Conservation (phyloP, 2,797 vertebrate species). For the Semaprochilodus insignis region DNA sequence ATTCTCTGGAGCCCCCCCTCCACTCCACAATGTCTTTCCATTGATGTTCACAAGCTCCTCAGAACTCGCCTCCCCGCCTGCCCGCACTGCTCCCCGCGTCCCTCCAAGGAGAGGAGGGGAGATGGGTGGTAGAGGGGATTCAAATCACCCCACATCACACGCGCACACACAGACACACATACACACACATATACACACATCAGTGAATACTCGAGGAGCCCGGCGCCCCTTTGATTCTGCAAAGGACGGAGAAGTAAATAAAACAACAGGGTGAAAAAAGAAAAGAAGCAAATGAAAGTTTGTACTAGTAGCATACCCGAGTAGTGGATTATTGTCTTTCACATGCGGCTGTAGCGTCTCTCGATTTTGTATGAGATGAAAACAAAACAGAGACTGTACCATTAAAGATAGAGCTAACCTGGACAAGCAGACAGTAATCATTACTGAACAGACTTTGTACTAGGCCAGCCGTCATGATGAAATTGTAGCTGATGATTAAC, state of each 20-base stretch:
- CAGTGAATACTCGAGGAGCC: slow-evolving; percentile 38
- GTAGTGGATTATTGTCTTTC: slow-evolving; percentile 36
- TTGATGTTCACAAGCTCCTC: slow-evolving; percentile 66
- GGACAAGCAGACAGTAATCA: neutral
- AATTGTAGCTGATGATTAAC: neutral
- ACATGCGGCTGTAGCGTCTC: neutral
- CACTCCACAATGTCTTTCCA: slow-evolving; percentile 52
- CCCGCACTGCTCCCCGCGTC: slow-evolving; percentile 52
- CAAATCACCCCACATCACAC: slow-evolving; percentile 61
- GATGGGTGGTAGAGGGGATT: slow-evolving; percentile 57
- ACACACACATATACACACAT: slow-evolving; percentile 34
- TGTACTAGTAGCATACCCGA: slow-evolving; percentile 9
- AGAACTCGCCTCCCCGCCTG: slow-evolving; percentile 60
- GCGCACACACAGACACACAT: slow-evolving; percentile 29
- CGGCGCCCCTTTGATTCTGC: slow-evolving; percentile 57
- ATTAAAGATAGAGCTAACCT: neutral
- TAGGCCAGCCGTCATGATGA: neutral
- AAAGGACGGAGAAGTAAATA: slow-evolving; percentile 59
- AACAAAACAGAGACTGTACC: neutral
- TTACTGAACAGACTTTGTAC: neutral
- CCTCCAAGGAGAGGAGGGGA: slow-evolving; percentile 48
- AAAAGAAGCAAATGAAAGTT: slow-evolving; percentile 46
- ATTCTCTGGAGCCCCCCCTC: slow-evolving; percentile 45
- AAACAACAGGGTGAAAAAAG: slow-evolving; percentile 50
- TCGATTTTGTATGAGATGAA: neutral